Evolutionary conservation across 2,113 vertebrate species (phyloP).

Genomic region (Rostratula benghalensis): DNA sequence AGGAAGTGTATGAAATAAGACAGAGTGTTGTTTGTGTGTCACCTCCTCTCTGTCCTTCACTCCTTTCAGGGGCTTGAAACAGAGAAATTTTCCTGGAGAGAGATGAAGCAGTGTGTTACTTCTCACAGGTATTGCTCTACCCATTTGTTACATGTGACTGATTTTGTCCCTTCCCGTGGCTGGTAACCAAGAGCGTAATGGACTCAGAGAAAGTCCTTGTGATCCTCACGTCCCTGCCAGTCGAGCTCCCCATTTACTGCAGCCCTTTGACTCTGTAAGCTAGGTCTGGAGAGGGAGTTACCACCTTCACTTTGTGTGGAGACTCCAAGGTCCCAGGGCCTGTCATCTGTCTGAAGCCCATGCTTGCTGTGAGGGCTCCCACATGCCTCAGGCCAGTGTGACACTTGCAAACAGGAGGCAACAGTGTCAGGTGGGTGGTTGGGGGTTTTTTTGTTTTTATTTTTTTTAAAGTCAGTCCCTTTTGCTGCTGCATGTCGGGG

Average conservation of each 20-base stretch:
- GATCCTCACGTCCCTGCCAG: not conserved
- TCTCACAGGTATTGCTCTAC: not conserved
- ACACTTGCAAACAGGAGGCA: not conserved
- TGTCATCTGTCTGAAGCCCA: not conserved
- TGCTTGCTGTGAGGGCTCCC: not conserved
- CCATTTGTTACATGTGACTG: not conserved
- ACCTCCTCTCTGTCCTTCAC: not conserved
- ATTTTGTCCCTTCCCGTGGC: not conserved
- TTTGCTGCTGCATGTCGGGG: not conserved
- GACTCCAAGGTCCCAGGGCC: not conserved
- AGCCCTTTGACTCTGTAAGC: not conserved
- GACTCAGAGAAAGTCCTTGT: not conserved
- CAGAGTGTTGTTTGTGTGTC: accelerated
- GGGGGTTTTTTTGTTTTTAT: too few relatives aligned
- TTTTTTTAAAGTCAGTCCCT: not conserved
- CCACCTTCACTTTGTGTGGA: not conserved
- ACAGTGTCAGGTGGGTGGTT: not conserved
- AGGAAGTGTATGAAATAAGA: not conserved
- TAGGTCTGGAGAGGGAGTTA: not conserved
- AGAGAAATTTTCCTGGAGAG: not conserved
- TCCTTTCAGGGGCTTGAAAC: not conserved
- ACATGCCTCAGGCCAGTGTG: not conserved
- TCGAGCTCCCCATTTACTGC: not conserved
- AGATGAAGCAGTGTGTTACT: not conserved
- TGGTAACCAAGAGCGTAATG: not conserved